Evolutionary conservation across 2,888 invertebrate species (phyloP), one percentile per base, ranked within the genome.

Genomic region (Boloria selene): DNA sequence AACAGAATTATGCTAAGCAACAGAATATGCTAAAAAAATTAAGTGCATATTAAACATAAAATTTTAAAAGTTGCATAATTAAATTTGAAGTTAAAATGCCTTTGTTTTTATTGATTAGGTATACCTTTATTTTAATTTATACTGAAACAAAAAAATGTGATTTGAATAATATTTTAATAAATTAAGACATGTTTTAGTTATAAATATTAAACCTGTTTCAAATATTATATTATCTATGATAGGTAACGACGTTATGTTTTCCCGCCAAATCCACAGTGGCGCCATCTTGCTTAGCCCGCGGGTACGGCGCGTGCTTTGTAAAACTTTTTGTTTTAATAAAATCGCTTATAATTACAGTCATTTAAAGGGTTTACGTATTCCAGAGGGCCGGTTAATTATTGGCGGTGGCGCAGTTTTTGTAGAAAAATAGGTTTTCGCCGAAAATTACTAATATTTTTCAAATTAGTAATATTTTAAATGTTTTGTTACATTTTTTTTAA

Each of bases 241-340:
- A 16, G 16, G 38, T 58, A 65, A 62, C 61, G 66, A 65, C 67
- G 70, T 66, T 64, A 70, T 42, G 62, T 54, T 68, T 75, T 74
- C 58, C 72, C 72, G 71, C 74, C 72, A 73, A 78, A 73, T 73
- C 64, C 69, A 55, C 77, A 74, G 79, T 81, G 83, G 82, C 82
- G 83, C 81, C 82, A 77, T 75, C 74, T 74, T 70, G 59, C 64
- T 72, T 72, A 75, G 78, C 82, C 76, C 16, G 70, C 51, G 80
- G 82, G 77, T 75, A 79, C 84, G 86, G 87, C 86, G 85, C 88
- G 87, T 85, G 88, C 85, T 88, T 88, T 87, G 80, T 72, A 75
- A 71, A 73, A 71, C 72, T 70, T 79, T 80, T 80, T 79, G 75
- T 81, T 84, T 81, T 79, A 80, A 81, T 79, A 85, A 87, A 88